These are phyloP conservation scores for Motacilla alba DNA, from an alignment of 2,113 vertebrate species.

Conservation along the genomic window DNA sequence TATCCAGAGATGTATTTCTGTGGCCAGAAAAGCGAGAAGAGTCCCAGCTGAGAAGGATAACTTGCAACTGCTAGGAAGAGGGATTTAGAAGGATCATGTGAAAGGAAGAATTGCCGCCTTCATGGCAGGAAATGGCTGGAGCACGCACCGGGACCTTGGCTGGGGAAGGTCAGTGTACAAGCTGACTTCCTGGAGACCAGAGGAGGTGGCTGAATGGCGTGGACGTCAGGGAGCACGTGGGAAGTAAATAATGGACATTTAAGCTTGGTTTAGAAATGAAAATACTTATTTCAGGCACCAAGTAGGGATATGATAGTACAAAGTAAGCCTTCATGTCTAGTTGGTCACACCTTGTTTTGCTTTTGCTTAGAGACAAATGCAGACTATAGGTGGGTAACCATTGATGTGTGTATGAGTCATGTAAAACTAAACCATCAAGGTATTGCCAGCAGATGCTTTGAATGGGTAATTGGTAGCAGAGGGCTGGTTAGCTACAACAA, in stretches of 20 bases:
- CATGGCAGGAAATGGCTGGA: slow-evolving; percentile 24
- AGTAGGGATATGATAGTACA: background rate
- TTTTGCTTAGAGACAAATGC: background rate
- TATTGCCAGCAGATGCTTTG: background rate
- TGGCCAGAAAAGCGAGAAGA: background rate
- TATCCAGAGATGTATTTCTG: background rate
- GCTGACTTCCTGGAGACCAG: background rate
- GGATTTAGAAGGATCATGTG: slow-evolving; percentile 6
- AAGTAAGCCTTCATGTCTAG: background rate
- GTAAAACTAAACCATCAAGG: background rate
- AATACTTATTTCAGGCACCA: background rate
- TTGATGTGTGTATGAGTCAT: background rate
- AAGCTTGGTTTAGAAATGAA: background rate
- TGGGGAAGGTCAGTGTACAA: background rate
- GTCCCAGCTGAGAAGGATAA: background rate
- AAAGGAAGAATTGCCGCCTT: background rate
- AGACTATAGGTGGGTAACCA: background rate
- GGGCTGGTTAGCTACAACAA: background rate
- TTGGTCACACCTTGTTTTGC: background rate
- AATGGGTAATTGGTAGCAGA: background rate
- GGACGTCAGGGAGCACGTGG: rapidly evolving
- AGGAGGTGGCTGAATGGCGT: background rate
- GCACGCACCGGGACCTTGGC: background rate
- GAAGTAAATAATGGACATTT: background rate
- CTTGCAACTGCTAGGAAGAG: background rate